Evolutionary conservation across 2,797 vertebrate species (phyloP).

Genomic region (Falco naumanni): DNA sequence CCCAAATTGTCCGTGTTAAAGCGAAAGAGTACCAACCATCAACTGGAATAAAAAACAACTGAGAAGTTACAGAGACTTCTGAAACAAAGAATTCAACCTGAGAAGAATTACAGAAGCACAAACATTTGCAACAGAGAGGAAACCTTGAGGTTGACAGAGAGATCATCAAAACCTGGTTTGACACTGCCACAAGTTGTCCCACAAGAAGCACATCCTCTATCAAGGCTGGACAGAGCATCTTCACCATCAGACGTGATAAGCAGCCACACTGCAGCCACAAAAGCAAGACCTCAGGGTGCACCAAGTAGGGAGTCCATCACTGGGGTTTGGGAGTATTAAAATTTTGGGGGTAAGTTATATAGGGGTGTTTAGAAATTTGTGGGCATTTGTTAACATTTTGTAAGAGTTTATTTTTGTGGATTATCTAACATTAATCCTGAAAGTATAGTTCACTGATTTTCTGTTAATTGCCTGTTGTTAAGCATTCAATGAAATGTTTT

Average conservation of each 20-base stretch:
- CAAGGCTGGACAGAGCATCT: neutral
- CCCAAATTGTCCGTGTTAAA: neutral
- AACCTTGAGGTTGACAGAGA: neutral
- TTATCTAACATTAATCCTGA: neutral
- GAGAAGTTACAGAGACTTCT: neutral
- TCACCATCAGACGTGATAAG: rapidly evolving
- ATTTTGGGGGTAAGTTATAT: neutral
- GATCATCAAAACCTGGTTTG: neutral
- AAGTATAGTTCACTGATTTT: neutral
- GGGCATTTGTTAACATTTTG: neutral
- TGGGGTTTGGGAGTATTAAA: neutral
- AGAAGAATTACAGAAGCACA: neutral
- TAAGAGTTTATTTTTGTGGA: neutral
- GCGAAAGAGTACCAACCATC: neutral
- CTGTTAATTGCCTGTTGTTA: neutral
- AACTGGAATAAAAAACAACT: neutral
- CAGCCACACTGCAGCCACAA: neutral
- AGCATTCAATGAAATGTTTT: neutral
- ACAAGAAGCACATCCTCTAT: neutral
- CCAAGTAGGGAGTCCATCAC: neutral
- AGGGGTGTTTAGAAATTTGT: neutral
- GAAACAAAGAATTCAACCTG: neutral
- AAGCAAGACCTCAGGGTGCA: neutral
- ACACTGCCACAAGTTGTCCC: neutral
- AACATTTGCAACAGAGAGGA: neutral